These are phyloP conservation scores for Champsocephalus esox DNA, from an alignment of 2,797 vertebrate species.

Conservation along the genomic window DNA sequence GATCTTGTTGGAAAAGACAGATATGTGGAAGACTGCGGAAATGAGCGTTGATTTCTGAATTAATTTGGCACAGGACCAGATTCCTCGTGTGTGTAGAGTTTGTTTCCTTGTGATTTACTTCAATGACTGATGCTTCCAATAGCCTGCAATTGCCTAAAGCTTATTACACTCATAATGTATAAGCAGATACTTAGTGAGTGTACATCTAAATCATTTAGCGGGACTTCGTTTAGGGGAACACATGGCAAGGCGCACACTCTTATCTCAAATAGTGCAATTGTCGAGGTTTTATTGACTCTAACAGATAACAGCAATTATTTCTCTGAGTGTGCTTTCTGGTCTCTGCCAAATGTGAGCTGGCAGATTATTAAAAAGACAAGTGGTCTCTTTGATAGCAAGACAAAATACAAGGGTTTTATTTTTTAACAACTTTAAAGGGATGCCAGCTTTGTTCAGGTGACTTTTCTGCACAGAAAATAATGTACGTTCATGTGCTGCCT, in stretches of 20 bases:
- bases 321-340: conserved; percentile 79
- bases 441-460: conserved; percentile 85
- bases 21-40: conserved; percentile 29
- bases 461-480: conserved; percentile 63
- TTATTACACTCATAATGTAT: conserved; percentile 80
- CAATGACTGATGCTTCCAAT: conserved; percentile 74
- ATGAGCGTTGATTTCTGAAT: conserved; percentile 50
- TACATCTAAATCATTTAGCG: conserved; percentile 81
- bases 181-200: conserved; percentile 78
- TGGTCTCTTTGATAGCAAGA: conserved; percentile 83
- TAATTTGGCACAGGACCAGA: conserved; percentile 46
- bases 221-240: conserved; percentile 76
- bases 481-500: conserved; percentile 50
- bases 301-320: conserved; percentile 86
- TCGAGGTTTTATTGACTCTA: conserved; percentile 83
- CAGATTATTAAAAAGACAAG: conserved; percentile 86
- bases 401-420: conserved; percentile 84
- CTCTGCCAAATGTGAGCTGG: conserved; percentile 84
- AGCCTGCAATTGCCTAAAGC: conserved; percentile 69
- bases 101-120: conserved; percentile 73
- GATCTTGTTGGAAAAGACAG: conserved; percentile 34
- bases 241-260: conserved; percentile 71
- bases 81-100: conserved; percentile 56
- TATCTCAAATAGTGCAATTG: conserved; percentile 79
- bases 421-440: conserved; percentile 77